These are phyloP conservation scores for Erebia aethiops DNA, from an alignment of 2,888 invertebrate species.

Conservation along the genomic window DNA sequence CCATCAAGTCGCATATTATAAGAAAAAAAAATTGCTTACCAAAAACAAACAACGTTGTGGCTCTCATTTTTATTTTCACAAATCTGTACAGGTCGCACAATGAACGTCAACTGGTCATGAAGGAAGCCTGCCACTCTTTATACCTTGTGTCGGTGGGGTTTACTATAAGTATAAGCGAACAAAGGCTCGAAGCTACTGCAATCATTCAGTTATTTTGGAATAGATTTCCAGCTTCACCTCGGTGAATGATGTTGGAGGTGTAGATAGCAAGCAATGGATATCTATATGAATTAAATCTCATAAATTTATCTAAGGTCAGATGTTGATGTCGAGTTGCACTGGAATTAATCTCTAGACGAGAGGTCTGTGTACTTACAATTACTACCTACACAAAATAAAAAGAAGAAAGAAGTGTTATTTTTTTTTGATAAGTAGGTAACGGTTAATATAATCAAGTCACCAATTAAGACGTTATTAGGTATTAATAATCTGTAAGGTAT, in stretches of 20 bases:
- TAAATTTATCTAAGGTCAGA: slow-evolving; percentile 34
- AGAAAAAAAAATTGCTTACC: slow-evolving; percentile 55
- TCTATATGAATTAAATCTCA: slow-evolving; percentile 11
- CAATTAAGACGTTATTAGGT: too few relatives aligned
- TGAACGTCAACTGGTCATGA: slow-evolving; percentile 54
- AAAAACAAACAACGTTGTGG: slow-evolving; percentile 62
- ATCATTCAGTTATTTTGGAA: background rate
- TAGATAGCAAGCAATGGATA: slow-evolving; percentile 11
- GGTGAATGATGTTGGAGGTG: background rate
- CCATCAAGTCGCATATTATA: background rate
- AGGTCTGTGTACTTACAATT: slow-evolving; percentile 12
- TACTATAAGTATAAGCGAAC: slow-evolving; percentile 20
- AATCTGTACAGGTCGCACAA: slow-evolving; percentile 50
- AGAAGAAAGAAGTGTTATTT: background rate
- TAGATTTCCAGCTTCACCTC: slow-evolving; percentile 24
- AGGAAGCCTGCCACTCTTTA: slow-evolving; percentile 42
- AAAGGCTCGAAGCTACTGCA: background rate
- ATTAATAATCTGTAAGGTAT: background rate
- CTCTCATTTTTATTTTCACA: slow-evolving; percentile 61
- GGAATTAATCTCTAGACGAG: slow-evolving; percentile 22
- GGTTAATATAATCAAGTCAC: background rate
- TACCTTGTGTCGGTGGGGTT: slow-evolving; percentile 27
- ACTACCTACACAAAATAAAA: background rate
- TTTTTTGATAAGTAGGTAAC: slow-evolving; percentile 1
- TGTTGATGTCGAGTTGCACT: slow-evolving; percentile 17